Evolutionary conservation across 2,797 vertebrate genomes (phyloP).

Genomic region (Smutsia temminckii): DNA sequence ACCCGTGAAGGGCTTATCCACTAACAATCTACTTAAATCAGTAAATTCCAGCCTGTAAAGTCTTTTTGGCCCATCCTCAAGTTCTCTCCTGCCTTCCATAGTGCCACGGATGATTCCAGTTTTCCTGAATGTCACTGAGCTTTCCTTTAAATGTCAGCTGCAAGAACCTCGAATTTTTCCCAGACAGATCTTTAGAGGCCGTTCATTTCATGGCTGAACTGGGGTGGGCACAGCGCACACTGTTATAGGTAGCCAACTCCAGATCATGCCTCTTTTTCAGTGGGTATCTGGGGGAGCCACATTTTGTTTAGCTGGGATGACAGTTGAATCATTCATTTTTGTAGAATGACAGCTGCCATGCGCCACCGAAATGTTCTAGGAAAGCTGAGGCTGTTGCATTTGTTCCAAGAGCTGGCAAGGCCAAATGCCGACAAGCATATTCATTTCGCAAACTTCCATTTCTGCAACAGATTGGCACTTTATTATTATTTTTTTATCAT

Average conservation of each 20-base stretch:
- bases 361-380: conserved; percentile 72
- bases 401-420: conserved; percentile 66
- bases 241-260: neutral
- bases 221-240: neutral
- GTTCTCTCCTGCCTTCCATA: neutral
- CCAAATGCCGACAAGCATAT: conserved; percentile 66
- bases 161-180: neutral
- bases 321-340: conserved; percentile 60
- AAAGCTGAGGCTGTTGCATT: conserved; percentile 64
- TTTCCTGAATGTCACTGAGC: neutral
- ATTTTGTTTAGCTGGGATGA: conserved; percentile 60
- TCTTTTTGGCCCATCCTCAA: conserved; percentile 13
- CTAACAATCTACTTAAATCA: neutral
- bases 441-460: conserved; percentile 60
- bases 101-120: neutral
- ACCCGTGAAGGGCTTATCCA: neutral
- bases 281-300: neutral
- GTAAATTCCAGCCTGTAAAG: neutral
- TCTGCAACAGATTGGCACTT: conserved; percentile 28
- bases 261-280: neutral
- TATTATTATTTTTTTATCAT: conserved; percentile 14
- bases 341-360: conserved; percentile 49
- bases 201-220: neutral
- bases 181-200: neutral
- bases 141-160: neutral